These are phyloP conservation scores for Euphysa ruthae DNA, from an alignment of 30 jellyfish, hydroid and myxozoan genomes.

Conservation along the genomic window DNA sequence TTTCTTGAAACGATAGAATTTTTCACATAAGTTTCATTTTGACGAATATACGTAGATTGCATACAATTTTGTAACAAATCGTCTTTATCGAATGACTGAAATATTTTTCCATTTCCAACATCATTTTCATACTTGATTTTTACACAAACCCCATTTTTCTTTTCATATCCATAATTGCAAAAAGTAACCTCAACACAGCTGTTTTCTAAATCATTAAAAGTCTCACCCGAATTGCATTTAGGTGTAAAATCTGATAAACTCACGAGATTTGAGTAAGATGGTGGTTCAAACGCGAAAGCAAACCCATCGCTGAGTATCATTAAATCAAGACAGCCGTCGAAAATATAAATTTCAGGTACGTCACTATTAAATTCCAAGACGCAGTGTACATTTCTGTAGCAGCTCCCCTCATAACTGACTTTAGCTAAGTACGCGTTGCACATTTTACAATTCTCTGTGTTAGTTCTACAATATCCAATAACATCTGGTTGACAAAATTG, in stretches of 20 bases:
- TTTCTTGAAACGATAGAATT: too few relatives aligned
- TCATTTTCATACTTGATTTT: too few relatives aligned
- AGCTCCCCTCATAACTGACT: background rate
- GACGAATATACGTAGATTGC: too few relatives aligned
- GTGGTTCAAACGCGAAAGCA: too few relatives aligned
- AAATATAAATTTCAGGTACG: background rate
- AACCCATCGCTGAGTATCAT: too few relatives aligned
- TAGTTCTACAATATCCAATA: background rate
- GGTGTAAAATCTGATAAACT: background rate
- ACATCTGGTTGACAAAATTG: background rate
- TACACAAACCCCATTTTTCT: background rate
- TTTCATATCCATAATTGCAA: background rate
- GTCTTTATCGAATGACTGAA: background rate
- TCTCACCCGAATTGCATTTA: background rate
- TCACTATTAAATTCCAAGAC: background rate
- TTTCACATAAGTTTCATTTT: too few relatives aligned
- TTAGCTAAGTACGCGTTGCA: background rate
- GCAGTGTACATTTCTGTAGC: background rate
- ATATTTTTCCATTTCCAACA: background rate
- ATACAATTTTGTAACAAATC: too few relatives aligned
- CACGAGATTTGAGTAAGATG: background rate
- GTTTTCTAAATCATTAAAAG: background rate
- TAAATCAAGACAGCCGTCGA: too few relatives aligned
- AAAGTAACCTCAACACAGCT: background rate
- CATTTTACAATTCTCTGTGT: background rate